Conservation (phyloP, 2,797 vertebrate genomes). For the Phataginus tetradactyla region DNA sequence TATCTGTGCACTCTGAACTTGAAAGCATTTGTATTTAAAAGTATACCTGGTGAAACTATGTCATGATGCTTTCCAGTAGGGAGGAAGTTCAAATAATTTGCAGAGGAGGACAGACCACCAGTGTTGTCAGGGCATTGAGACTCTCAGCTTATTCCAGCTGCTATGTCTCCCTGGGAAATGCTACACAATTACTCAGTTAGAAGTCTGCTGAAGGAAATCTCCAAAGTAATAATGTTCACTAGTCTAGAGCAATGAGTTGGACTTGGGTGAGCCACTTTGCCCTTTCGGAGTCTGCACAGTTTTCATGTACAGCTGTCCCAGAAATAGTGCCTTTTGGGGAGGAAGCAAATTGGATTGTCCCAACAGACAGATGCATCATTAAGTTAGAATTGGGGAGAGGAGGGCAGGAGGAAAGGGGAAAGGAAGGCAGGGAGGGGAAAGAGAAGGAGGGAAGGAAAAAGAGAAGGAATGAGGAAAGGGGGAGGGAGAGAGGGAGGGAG, state of each 20-base stretch:
- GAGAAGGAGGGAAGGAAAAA: not conserved
- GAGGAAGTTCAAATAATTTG: not conserved
- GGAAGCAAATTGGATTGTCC: not conserved
- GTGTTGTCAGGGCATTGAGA: not conserved
- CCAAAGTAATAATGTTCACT: slow-evolving; percentile 40
- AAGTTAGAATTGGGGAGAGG: not conserved
- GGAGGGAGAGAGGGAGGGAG: not conserved
- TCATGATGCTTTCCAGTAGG: not conserved
- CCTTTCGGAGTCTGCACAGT: not conserved
- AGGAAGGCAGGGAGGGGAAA: no score
- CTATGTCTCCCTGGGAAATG: slow-evolving; percentile 25
- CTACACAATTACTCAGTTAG: not conserved
- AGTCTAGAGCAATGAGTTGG: not conserved
- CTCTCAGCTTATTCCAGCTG: not conserved
- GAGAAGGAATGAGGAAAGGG: fast-evolving
- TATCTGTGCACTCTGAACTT: slow-evolving; percentile 33
- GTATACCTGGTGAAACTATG: not conserved
- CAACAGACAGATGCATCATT: slow-evolving; percentile 30
- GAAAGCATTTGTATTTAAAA: slow-evolving; percentile 38
- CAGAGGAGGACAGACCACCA: slow-evolving; percentile 2
- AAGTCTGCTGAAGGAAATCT: slow-evolving; percentile 51
- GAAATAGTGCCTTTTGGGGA: not conserved
- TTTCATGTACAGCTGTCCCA: slow-evolving; percentile 18
- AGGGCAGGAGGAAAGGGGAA: fast-evolving
- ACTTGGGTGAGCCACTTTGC: not conserved